A percentile compares a stretch with the other conserved stretches of the same genome.
Conservation (phyloP, 2,888 invertebrate species). For the Litoditis marina region DNA sequence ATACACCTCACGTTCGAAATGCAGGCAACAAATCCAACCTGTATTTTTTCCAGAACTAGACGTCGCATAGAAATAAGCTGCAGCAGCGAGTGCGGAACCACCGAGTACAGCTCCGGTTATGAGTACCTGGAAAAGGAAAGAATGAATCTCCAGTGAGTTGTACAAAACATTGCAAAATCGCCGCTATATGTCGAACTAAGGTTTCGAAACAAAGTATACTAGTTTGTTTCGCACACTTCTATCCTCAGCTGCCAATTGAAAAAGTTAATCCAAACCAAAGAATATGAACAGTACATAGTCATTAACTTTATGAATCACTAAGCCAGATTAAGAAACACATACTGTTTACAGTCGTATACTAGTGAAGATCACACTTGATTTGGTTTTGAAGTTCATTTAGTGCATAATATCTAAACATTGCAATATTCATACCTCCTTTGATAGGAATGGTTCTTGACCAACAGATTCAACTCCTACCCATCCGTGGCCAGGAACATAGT, state of each 20-base stretch:
- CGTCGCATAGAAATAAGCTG: conserved; percentile 30
- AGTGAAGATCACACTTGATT: no score
- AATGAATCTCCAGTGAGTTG: no score
- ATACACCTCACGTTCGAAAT: not conserved
- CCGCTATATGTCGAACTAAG: not conserved
- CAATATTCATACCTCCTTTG: not conserved
- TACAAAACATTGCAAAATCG: no score
- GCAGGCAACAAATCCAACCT: not conserved
- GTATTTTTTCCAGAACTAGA: not conserved
- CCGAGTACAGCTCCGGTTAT: conserved; percentile 28
- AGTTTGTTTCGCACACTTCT: no score
- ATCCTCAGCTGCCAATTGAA: no score
- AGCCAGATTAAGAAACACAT: not conserved
- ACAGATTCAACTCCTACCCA: conserved; percentile 3
- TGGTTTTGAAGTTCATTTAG: no score
- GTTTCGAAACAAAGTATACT: not conserved
- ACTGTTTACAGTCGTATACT: no score
- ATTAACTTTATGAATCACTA: no score
- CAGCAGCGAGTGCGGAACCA: conserved; percentile 32
- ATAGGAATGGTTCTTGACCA: not conserved
- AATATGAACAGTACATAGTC: no score
- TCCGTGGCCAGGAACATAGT: conserved; percentile 15
- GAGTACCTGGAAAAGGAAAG: conserved; percentile 16
- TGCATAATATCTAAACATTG: not conserved
- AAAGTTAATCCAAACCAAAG: no score